Evolutionary conservation across 2,797 vertebrate genomes (phyloP).

Genomic region (Tragelaphus eurycerus): DNA sequence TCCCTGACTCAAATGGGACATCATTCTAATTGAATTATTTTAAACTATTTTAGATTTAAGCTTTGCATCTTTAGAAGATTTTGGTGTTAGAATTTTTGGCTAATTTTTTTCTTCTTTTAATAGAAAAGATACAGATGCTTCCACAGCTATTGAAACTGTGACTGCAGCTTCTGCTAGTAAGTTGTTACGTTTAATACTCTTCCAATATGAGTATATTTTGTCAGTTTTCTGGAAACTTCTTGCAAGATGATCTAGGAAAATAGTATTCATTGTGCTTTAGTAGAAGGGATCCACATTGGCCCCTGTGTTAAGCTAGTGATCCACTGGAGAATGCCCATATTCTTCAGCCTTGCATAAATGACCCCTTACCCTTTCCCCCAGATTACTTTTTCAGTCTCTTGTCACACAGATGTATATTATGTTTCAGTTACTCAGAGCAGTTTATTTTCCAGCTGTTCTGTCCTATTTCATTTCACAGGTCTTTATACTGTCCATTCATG

Average conservation of each 20-base stretch:
- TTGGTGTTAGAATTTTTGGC: slow-evolving; percentile 19
- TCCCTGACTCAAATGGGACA: neutral
- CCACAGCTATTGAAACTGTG: slow-evolving; percentile 55
- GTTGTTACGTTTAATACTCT: slow-evolving; percentile 10
- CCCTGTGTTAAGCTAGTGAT: neutral
- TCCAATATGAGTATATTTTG: slow-evolving; percentile 14
- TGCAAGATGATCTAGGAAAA: neutral
- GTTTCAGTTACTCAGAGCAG: neutral
- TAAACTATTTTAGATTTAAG: slow-evolving; percentile 18
- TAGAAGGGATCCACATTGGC: neutral
- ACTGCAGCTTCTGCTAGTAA: slow-evolving; percentile 68
- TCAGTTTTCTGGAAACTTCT: slow-evolving; percentile 37
- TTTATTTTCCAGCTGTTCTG: neutral
- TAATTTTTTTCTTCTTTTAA: slow-evolving; percentile 32
- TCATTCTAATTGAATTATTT: neutral
- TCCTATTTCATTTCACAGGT: neutral
- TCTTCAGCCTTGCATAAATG: neutral
- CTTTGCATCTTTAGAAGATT: slow-evolving; percentile 27
- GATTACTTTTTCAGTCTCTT: neutral
- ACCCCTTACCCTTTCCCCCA: neutral
- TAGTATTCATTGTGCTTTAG: neutral
- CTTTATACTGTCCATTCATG: neutral
- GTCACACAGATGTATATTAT: neutral
- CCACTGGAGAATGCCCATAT: neutral
- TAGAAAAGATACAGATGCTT: slow-evolving; percentile 74